A percentile compares a stretch with the other conserved stretches of the same genome.
These are phyloP conservation scores for Clivina fossor DNA, from an alignment of 2,888 invertebrate genomes.

Conservation along the genomic window DNA sequence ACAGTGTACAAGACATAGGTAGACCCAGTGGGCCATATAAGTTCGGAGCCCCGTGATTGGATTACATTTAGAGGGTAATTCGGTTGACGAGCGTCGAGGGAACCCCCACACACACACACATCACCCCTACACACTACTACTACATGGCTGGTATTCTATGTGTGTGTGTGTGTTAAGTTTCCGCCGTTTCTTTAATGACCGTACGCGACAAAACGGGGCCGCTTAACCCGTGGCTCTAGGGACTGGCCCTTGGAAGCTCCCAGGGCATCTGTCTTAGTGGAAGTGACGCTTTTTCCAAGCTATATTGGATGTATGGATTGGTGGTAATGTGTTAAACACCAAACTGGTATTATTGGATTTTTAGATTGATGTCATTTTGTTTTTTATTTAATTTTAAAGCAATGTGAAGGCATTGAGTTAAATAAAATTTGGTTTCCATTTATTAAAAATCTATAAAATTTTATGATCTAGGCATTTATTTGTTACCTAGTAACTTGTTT, in stretches of 20 bases:
- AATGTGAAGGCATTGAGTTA: too few species aligned
- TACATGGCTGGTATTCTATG: not conserved
- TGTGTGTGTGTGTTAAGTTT: conserved; percentile 17
- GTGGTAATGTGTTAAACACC: too few species aligned
- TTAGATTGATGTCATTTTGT: too few species aligned
- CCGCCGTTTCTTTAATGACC: conserved; percentile 54
- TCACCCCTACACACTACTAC: conserved; percentile 2
- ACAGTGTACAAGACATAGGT: conserved; percentile 41
- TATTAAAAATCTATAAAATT: too few species aligned
- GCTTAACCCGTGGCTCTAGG: conserved; percentile 51
- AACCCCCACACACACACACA: conserved; percentile 44
- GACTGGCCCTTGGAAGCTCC: conserved; percentile 28
- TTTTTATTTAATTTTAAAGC: too few species aligned
- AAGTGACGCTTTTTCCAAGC: too few species aligned
- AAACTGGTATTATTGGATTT: too few species aligned
- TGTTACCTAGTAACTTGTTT: too few species aligned
- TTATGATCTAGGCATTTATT: too few species aligned
- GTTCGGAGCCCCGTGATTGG: conserved; percentile 60
- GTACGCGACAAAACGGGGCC: conserved; percentile 56
- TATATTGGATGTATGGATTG: too few species aligned
- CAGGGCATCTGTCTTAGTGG: conserved; percentile 20
- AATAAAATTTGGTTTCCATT: too few species aligned
- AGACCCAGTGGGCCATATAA: conserved; percentile 44
- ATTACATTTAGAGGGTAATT: conserved; percentile 63
- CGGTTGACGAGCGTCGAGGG: conserved; percentile 65